Evolutionary conservation across 2,797 vertebrate species (phyloP), one percentile per base, ranked within the genome.

Genomic region (Epinephelus malabaricus): DNA sequence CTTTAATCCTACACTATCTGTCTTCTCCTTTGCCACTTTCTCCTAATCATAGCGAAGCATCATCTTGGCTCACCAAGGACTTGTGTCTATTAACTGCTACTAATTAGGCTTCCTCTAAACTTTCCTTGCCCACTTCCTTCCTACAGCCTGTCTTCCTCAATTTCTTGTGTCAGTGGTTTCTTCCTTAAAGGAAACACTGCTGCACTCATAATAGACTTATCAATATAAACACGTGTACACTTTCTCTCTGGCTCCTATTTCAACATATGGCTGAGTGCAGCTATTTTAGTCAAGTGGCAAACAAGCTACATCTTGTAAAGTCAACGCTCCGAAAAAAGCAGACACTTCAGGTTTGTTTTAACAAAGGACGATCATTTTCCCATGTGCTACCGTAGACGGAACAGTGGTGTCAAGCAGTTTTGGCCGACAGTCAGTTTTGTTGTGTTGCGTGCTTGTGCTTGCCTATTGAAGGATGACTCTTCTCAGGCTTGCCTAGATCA

Each of bases 391-490:
- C 47, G 51, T 10, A 15, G 68, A 81, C 9, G 1, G 58, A 85
- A 69, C 64, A 51, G 58, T 84, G 65, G 78, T 56, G 19, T 69
- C 17, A 12, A 63, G 25, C 59, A 7, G 62, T 73, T 72, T 86
- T 87, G 71, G 87, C 71, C 13, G 34, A 23, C 64, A 23, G 50
- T 76, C 25, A 73, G 74, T 68, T 77, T 70, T 83, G 69, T 78
- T 68, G 75, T 86, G 87, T 77, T 79, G 79, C 79, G 73, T 83
- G 79, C 62, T 78, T 66, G 78, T 69, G 79, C 68, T 81, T 85
- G 73, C 86, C 84, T 55, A 53, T 88, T 95, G 93, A 96, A 93
- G 83, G 91, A 95, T 94, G 93, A 82, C 87, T 92, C 88, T 90
- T 91, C 79, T 91, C 90, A 89, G 72, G 73, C 82, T 85, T 86